Conservation (phyloP, 23 tunicate genomes). For the Styela clava region DNA sequence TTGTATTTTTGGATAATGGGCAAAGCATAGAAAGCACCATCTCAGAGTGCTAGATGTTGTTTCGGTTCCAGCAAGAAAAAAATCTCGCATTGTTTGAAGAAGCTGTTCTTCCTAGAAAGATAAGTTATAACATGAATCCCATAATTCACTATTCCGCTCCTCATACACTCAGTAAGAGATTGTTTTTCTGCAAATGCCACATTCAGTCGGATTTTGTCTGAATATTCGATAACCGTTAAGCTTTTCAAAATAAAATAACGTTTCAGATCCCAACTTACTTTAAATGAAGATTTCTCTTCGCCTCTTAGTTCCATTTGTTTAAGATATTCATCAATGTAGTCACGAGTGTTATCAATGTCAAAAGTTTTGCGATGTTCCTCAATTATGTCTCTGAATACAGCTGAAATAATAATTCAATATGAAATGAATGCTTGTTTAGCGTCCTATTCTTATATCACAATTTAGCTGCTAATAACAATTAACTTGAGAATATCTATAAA, state of each 20-base stretch:
- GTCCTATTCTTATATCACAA: too few species aligned
- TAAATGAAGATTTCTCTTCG: neutral
- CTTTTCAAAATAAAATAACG: neutral
- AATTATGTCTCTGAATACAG: conserved; percentile 9
- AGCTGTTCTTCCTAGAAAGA: conserved; percentile 31
- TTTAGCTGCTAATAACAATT: too few species aligned
- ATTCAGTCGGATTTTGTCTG: neutral
- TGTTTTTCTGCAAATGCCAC: too few species aligned
- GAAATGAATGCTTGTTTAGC: neutral
- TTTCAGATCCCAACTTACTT: neutral
- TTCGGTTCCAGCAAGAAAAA: conserved; percentile 62
- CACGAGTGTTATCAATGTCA: conserved; percentile 18
- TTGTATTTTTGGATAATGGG: conserved; percentile 52
- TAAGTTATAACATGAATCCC: too few species aligned
- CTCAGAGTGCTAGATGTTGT: conserved; percentile 59
- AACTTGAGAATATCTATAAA: too few species aligned
- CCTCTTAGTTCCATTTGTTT: conserved; percentile 11
- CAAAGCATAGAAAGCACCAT: conserved; percentile 42
- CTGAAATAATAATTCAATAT: neutral
- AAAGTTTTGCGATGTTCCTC: conserved; percentile 17
- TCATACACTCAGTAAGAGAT: too few species aligned
- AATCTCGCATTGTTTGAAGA: conserved; percentile 31
- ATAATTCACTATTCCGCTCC: too few species aligned
- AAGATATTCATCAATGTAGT: conserved; percentile 36
- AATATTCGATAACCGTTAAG: neutral